A percentile compares a stretch with the other conserved stretches of the same genome.
These are phyloP conservation scores for Thysanoteuthis rhombus DNA, from an alignment of 2,888 invertebrate genomes.

Conservation along the genomic window DNA sequence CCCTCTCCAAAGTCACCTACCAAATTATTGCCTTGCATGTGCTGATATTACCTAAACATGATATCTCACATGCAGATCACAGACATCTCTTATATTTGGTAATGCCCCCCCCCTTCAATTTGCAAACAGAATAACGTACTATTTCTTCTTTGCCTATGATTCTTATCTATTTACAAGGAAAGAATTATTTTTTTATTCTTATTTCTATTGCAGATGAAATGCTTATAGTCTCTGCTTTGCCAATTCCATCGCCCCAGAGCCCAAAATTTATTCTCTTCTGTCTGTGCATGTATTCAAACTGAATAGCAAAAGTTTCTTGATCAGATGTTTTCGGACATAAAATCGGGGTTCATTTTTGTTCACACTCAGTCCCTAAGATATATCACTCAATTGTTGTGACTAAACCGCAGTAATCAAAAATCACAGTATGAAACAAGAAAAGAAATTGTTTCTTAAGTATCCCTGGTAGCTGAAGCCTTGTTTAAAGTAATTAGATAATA, in stretches of 20 bases:
- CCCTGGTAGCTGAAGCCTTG: no score
- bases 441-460: no score
- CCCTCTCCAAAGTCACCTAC: background rate
- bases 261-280: background rate
- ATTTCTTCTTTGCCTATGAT: background rate
- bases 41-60: background rate
- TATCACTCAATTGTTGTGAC: background rate
- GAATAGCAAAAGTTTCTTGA: background rate
- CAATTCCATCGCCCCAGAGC: background rate
- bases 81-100: background rate
- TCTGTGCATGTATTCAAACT: background rate
- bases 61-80: background rate
- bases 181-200: background rate
- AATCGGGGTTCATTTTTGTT: background rate
- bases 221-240: background rate
- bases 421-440: no score
- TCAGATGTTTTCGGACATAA: background rate
- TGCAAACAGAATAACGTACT: background rate
- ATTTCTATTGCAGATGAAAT: background rate
- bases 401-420: background rate
- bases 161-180: background rate
- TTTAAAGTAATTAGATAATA: no score
- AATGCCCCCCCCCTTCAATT: background rate
- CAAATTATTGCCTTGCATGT: background rate
- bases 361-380: background rate